Conservation (phyloP, 2,888 invertebrate genomes). For the Agriotes lineatus region DNA sequence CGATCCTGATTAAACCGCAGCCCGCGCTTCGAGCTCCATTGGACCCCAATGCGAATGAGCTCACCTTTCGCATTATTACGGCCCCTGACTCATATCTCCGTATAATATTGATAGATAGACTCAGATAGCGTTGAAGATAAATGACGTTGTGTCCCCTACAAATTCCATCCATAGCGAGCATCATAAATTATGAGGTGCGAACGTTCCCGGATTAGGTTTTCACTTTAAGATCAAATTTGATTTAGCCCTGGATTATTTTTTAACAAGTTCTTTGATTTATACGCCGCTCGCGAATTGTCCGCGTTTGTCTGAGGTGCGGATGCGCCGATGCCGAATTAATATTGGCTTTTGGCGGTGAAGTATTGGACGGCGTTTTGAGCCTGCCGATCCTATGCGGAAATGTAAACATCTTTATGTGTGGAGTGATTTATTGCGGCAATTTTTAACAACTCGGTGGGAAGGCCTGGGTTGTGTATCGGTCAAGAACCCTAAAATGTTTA, state of each 20-base stretch:
- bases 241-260: constrained; percentile 49
- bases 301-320: not conserved
- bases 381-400: not conserved
- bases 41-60: constrained; percentile 13
- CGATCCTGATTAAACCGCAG: constrained; percentile 14
- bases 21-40: not conserved
- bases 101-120: constrained; percentile 54
- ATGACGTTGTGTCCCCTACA: constrained; percentile 52
- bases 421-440: constrained; percentile 30
- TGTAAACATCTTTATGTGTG: constrained; percentile 30
- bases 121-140: constrained; percentile 53
- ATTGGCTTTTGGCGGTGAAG: not conserved
- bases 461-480: constrained; percentile 7
- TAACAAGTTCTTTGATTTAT: constrained; percentile 37
- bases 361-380: not conserved
- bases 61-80: constrained; percentile 40
- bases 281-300: constrained; percentile 17
- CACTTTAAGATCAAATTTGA: constrained; percentile 53
- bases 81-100: constrained; percentile 49
- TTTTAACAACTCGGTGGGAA: constrained; percentile 21
- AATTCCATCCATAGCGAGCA: constrained; percentile 49
- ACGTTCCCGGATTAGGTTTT: constrained; percentile 52
- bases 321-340: not conserved
- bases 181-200: constrained; percentile 54
- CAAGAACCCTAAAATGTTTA: not conserved